These are phyloP conservation scores for Noctua fimbriata DNA, from an alignment of 2,888 invertebrate genomes.

Conservation along the genomic window DNA sequence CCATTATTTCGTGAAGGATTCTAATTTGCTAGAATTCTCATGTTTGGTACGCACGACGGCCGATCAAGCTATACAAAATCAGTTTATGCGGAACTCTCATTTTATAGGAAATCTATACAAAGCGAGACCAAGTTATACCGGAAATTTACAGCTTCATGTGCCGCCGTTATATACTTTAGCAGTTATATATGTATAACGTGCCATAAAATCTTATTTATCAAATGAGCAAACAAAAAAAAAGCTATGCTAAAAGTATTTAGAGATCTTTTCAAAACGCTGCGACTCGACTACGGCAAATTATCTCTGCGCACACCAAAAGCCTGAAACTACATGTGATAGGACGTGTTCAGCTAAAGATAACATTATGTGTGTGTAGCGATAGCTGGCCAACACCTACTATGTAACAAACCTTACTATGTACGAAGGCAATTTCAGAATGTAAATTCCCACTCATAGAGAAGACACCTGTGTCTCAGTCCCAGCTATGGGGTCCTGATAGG, in stretches of 20 bases:
- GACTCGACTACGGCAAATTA: slow-evolving; percentile 10
- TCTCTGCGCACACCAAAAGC: slow-evolving; percentile 22
- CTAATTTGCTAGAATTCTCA: neutral
- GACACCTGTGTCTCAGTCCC: neutral
- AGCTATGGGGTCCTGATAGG: neutral
- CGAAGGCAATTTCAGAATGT: neutral
- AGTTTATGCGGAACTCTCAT: too few relatives aligned
- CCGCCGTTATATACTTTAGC: neutral
- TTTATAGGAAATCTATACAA: too few relatives aligned
- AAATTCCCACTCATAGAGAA: neutral
- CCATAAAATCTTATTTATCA: slow-evolving; percentile 6
- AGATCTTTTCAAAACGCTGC: slow-evolving; percentile 24
- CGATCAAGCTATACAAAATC: too few relatives aligned
- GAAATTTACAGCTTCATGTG: too few relatives aligned
- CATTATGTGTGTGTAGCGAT: slow-evolving; percentile 44
- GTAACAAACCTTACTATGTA: slow-evolving; percentile 9
- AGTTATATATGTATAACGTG: too few relatives aligned
- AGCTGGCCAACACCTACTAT: slow-evolving; percentile 18
- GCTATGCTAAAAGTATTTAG: slow-evolving; percentile 18
- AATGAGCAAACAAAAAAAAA: slow-evolving; percentile 15
- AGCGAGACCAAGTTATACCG: too few relatives aligned
- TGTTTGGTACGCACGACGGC: neutral
- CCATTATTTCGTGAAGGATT: neutral
- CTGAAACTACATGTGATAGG: slow-evolving; percentile 33
- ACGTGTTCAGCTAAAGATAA: slow-evolving; percentile 44